Conservation (phyloP, 2,797 vertebrate genomes). For the Anabacerthia variegaticeps region DNA sequence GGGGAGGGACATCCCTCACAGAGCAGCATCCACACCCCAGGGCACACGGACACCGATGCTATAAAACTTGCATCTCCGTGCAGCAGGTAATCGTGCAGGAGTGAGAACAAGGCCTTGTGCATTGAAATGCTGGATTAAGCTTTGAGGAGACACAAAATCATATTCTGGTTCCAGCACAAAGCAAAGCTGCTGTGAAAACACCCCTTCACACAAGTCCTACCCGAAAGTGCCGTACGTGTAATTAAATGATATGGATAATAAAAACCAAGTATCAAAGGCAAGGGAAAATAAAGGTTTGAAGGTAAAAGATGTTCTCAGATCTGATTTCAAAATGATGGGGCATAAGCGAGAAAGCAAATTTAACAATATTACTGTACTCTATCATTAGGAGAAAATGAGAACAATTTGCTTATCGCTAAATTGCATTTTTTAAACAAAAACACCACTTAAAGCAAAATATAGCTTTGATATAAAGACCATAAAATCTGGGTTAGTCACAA, state of each 20-base stretch:
- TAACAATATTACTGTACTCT: constrained; percentile 9
- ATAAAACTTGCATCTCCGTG: background rate
- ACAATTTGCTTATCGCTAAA: constrained; percentile 30
- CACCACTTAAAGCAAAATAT: background rate
- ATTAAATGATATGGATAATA: constrained; percentile 49
- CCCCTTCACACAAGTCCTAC: background rate
- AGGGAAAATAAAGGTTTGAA: constrained; percentile 29
- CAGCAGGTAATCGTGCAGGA: background rate
- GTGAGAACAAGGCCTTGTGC: background rate
- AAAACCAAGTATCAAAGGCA: constrained; percentile 30
- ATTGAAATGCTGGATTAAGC: background rate
- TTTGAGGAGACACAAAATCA: background rate
- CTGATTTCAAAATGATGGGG: constrained; percentile 44
- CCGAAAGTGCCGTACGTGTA: background rate
- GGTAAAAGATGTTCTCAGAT: constrained; percentile 40
- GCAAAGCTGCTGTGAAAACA: background rate
- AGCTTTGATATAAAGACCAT: background rate
- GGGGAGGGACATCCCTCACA: accelerated
- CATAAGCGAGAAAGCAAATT: background rate
- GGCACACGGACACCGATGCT: accelerated
- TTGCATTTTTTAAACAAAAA: constrained; percentile 32
- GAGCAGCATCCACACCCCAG: background rate
- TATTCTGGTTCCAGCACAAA: background rate
- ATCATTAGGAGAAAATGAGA: constrained; percentile 43
- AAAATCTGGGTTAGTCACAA: background rate